These are phyloP conservation scores for Melanocharis versteri DNA, from an alignment of 2,113 vertebrate species.

Conservation along the genomic window DNA sequence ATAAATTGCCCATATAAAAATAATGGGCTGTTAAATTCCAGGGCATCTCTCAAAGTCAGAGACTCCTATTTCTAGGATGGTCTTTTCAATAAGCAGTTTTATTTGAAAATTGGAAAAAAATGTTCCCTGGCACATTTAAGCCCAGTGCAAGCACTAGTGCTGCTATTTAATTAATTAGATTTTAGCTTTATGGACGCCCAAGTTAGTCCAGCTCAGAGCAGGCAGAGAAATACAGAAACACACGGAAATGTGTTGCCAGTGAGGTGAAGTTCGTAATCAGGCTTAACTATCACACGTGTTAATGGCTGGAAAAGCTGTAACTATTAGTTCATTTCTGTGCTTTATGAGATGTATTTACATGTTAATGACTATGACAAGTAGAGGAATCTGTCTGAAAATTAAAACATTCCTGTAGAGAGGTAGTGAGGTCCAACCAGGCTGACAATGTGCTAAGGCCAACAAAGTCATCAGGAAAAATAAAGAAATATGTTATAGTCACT, in stretches of 20 bases:
- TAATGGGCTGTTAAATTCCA: slow-evolving; percentile 63
- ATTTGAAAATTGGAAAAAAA: not conserved
- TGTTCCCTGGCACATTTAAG: not conserved
- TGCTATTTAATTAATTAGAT: not conserved
- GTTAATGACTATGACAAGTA: slow-evolving; percentile 38
- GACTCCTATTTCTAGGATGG: not conserved
- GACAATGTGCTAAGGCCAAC: not conserved
- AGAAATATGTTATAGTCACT: not conserved
- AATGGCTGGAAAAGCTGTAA: slow-evolving; percentile 49
- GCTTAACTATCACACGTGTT: not conserved
- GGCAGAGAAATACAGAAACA: not conserved
- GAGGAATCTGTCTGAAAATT: not conserved
- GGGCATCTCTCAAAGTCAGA: slow-evolving; percentile 43
- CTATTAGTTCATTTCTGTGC: slow-evolving; percentile 6
- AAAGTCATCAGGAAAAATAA: not conserved
- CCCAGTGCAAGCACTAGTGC: not conserved
- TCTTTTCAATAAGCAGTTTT: slow-evolving; percentile 6
- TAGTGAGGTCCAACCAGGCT: not conserved
- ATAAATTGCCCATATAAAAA: slow-evolving; percentile 60
- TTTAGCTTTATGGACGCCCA: not conserved
- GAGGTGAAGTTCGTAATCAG: not conserved
- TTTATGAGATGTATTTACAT: slow-evolving; percentile 59
- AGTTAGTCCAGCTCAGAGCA: not conserved
- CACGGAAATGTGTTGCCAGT: not conserved
- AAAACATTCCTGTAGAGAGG: not conserved